phyloP scores from a whole-genome alignment of 2,797 vertebrate species.

The Chrosomus eos region DNA sequence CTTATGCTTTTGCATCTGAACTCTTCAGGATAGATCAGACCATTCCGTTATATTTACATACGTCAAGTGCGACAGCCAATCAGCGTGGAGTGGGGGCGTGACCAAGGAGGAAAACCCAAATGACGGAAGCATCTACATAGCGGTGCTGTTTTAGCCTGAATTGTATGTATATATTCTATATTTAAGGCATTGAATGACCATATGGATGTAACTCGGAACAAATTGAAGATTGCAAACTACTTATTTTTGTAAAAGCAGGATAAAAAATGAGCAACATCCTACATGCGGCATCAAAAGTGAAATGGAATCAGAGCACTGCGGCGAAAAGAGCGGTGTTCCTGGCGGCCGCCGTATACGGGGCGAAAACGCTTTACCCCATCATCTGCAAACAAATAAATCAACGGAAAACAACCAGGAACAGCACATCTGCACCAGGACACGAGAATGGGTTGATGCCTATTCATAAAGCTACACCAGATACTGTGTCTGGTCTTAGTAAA shows the following conservation, averaged over 20 bases:
- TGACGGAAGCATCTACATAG: conserved; percentile 69
- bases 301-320: conserved; percentile 82
- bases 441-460: conserved; percentile 70
- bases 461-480: conserved; percentile 50
- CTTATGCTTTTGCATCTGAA: no score
- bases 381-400: conserved; percentile 76
- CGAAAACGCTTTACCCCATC: conserved; percentile 85
- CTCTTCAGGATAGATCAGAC: conserved; percentile 4
- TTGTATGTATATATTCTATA: background rate
- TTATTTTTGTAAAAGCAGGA: conserved; percentile 7
- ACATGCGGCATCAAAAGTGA: conserved; percentile 80
- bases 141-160: conserved; percentile 58
- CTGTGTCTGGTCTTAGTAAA: conserved; percentile 49
- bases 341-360: conserved; percentile 87
- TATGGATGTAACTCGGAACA: conserved; percentile 65
- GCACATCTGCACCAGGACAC: conserved; percentile 47
- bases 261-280: conserved; percentile 83
- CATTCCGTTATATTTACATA: conserved; percentile 48
- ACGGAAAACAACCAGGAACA: conserved; percentile 44
- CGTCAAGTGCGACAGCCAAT: conserved; percentile 59
- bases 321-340: conserved; percentile 86
- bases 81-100: conserved; percentile 54
- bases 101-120: conserved; percentile 60
- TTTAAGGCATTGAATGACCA: conserved; percentile 7
- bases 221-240: background rate